Conservation (phyloP, 2,113 vertebrate species). For the Clarias gariepinus region DNA sequence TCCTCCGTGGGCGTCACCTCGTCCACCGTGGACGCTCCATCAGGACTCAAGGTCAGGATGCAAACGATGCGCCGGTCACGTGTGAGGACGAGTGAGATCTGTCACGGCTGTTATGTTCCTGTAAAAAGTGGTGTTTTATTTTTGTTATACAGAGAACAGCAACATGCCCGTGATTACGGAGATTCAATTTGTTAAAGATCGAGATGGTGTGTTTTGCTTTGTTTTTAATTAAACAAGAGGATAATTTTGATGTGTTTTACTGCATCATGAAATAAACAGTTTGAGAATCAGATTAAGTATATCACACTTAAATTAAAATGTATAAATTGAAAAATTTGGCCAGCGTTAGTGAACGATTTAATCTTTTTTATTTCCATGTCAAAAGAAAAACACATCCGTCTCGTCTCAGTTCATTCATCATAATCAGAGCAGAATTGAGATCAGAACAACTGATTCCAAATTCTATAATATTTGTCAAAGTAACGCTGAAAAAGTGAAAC, state of each 20-base stretch:
- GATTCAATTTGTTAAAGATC: too few relatives aligned
- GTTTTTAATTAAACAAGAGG: not conserved
- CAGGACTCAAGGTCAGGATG: conserved; percentile 80
- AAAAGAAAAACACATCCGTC: not conserved
- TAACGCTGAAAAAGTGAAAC: not conserved
- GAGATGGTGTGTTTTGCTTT: too few relatives aligned
- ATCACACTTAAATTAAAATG: not conserved
- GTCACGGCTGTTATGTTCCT: not conserved
- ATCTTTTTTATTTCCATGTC: not conserved
- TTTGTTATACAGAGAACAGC: not conserved
- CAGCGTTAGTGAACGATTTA: not conserved
- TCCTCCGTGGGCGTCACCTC: conserved; percentile 80
- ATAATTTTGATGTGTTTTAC: not conserved
- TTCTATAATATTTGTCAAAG: too few relatives aligned
- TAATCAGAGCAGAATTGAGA: not conserved
- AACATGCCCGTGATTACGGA: not conserved
- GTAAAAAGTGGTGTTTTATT: too few relatives aligned
- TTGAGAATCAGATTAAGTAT: not conserved
- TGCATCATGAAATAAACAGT: not conserved
- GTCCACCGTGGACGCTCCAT: conserved; percentile 77
- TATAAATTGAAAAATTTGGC: not conserved
- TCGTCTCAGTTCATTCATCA: not conserved
- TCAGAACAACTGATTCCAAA: not conserved
- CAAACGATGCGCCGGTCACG: not conserved
- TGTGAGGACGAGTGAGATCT: not conserved